Evolutionary conservation across 2,888 invertebrate genomes (phyloP), one percentile per base, ranked within the genome.

Genomic region (Meta bourneti): DNA sequence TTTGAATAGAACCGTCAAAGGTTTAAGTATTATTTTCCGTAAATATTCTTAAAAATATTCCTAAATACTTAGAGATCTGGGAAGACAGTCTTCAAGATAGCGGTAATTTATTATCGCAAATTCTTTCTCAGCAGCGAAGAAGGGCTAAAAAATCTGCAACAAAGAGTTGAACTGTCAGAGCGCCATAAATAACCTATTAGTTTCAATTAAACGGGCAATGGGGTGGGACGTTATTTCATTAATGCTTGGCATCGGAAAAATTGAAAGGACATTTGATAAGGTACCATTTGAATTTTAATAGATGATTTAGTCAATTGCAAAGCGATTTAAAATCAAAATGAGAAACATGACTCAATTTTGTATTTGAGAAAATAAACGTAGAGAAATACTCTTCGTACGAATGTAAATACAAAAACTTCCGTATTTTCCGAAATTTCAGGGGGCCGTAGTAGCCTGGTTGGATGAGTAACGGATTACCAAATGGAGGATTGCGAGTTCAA

Each of bases 161-260:
- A 34, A 34, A 34, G 16, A 16, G 61, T 61, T 11, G 61, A 75
- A 84, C 20, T 19, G 52, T 81, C 34, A 81, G 80, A 61, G 49
- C 48, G 61, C 74, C 11, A 81, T 69, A 48, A 81, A 89, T 89
- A 89, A 81, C 61, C 88, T 75, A 89, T 89, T 89, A 81, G 81
- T 89, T 74, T 74, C 51, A 89, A 89, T 89, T 89, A 89, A 81
- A 82, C 52, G 49, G n/a, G 13, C 48, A 87, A 74, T 71, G 69
- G 49, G 61, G 74, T 34, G 79, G 11, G 61, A 61, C 20, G 34
- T 61, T 61, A 79, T 79, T 61, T 79, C 79, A 61, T 79, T 79
- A 79, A 34, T 51, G 34, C 79, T 4, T 13, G 54, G 11, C 16
- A 34, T 34, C 11, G 54, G 54, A 79, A 79, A 79, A 79, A 79